A percentile compares a stretch with the other conserved stretches of the same genome.
Evolutionary conservation across 2,113 vertebrate species (phyloP).

Genomic region (Notothenia coriiceps): DNA sequence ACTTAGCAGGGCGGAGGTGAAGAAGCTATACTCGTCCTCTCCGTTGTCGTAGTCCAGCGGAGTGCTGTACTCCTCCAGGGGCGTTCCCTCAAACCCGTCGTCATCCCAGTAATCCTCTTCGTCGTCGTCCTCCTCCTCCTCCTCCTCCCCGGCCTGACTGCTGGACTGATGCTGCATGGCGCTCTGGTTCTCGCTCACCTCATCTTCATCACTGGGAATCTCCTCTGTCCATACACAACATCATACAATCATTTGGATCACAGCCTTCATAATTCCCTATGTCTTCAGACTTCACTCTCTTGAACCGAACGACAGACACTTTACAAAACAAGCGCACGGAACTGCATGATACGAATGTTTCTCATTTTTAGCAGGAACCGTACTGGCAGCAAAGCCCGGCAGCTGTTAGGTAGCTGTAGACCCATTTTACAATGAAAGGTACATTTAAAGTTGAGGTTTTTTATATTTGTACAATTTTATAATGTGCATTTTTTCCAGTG

Average conservation of each 20-base stretch:
- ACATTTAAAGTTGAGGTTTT: not conserved
- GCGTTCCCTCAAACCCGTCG: slow-evolving; percentile 93
- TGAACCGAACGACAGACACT: not conserved
- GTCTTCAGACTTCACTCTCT: not conserved
- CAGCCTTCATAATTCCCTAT: not conserved
- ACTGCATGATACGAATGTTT: not conserved
- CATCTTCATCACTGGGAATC: slow-evolving; percentile 96
- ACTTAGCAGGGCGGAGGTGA: slow-evolving; percentile 92
- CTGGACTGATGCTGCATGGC: slow-evolving; percentile 84
- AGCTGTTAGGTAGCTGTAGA: too few species aligned
- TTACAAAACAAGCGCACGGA: not conserved
- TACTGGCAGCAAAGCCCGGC: too few species aligned
- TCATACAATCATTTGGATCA: not conserved
- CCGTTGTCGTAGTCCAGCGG: slow-evolving; percentile 93
- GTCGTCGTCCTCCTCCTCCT: slow-evolving; percentile 81
- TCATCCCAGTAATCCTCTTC: slow-evolving; percentile 97
- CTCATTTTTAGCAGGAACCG: too few species aligned
- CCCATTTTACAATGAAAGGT: not conserved
- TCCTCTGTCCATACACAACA: slow-evolving; percentile 85
- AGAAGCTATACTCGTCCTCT: slow-evolving; percentile 97
- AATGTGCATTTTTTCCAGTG: not conserved
- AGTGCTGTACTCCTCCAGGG: slow-evolving; percentile 95
- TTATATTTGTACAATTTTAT: not conserved
- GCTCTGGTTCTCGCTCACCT: slow-evolving; percentile 83
- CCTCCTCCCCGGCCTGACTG: slow-evolving; percentile 72